Percentiles rank a stretch among this genome's conserved stretches.
These are phyloP conservation scores for Parnassius apollo DNA, from an alignment of 2,888 invertebrate genomes.

Conservation along the genomic window DNA sequence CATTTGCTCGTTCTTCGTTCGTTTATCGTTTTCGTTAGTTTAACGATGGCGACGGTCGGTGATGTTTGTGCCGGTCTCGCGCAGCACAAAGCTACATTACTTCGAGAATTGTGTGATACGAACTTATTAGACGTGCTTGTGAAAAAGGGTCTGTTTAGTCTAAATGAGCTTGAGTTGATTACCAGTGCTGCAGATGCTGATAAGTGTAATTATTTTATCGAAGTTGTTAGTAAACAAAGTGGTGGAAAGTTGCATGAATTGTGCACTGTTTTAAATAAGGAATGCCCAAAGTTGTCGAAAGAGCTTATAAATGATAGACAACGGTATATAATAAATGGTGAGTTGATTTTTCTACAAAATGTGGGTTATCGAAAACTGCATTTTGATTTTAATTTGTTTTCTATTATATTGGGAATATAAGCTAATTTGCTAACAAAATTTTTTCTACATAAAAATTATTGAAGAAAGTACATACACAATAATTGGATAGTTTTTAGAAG, in stretches of 20 bases:
- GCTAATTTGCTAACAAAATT: neutral
- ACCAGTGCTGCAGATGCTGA: conserved; percentile 69
- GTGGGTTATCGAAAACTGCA: too few species aligned
- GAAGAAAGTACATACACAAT: too few species aligned
- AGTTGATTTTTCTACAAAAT: conserved; percentile 32
- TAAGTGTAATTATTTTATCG: conserved; percentile 82
- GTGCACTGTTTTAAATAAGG: conserved; percentile 82
- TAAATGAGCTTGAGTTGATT: conserved; percentile 82
- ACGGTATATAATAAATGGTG: conserved; percentile 71
- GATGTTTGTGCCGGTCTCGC: conserved; percentile 82
- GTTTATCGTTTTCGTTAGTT: conserved; percentile 42
- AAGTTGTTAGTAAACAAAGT: conserved; percentile 83
- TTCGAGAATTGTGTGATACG: conserved; percentile 83
- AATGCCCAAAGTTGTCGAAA: conserved; percentile 83
- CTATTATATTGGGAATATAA: too few species aligned
- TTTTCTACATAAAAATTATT: neutral
- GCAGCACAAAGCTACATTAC: conserved; percentile 82
- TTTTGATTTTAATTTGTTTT: too few species aligned
- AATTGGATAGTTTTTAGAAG: too few species aligned
- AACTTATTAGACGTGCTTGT: conserved; percentile 83
- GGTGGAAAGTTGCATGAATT: conserved; percentile 82
- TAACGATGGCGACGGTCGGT: conserved; percentile 76
- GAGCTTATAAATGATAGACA: conserved; percentile 83
- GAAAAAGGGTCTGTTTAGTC: conserved; percentile 83
- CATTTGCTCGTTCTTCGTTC: neutral